These are phyloP conservation scores for Brenthis ino DNA, from an alignment of 2,888 invertebrate genomes.

Conservation along the genomic window DNA sequence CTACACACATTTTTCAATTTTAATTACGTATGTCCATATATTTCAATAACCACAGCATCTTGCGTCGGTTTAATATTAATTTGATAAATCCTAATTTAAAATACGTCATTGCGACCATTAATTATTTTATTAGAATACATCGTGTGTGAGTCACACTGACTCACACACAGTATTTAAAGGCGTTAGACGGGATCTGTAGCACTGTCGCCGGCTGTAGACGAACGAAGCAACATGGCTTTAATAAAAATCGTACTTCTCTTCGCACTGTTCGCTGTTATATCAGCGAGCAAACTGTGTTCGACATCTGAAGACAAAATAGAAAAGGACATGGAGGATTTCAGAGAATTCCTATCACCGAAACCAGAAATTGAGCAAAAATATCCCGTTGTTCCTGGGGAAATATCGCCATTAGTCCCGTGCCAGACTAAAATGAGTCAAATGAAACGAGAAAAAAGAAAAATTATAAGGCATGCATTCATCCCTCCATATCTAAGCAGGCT, in stretches of 20 bases:
- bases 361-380: conserved; percentile 26
- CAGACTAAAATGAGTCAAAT: conserved; percentile 42
- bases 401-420: conserved; percentile 45
- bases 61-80: conserved; percentile 1
- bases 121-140: conserved; percentile 15
- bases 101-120: conserved; percentile 21
- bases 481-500: neutral
- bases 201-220: conserved; percentile 4
- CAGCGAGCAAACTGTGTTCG: conserved; percentile 6
- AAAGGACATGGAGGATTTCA: conserved; percentile 10
- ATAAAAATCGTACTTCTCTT: conserved; percentile 6
- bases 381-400: conserved; percentile 42
- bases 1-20: too few species aligned
- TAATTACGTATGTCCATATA: neutral
- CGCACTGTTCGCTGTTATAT: neutral
- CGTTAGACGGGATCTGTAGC: neutral
- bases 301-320: conserved; percentile 13
- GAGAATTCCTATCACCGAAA: conserved; percentile 20
- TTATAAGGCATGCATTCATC: neutral
- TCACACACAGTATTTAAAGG: conserved; percentile 25
- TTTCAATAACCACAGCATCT: neutral
- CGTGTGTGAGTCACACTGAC: conserved; percentile 23
- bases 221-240: conserved; percentile 17
- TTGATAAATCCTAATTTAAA: neutral
- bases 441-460: conserved; percentile 29